phyloP scores from a whole-genome alignment of 2,888 invertebrate species.

The Macrosoma leucophasiata region DNA sequence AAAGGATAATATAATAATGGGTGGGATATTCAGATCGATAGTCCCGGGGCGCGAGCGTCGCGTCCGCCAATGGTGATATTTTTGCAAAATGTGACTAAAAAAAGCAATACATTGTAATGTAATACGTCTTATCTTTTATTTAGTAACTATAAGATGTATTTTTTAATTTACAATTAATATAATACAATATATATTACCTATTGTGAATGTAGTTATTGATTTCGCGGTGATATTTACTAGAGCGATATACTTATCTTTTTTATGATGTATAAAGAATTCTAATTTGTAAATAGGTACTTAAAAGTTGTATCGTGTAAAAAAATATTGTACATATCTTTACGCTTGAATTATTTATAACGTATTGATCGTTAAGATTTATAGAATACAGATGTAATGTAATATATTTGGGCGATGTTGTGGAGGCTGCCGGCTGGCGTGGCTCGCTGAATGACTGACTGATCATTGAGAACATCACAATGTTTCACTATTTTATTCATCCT shows the following conservation, averaged over 20 bases:
- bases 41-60: slow-evolving; percentile 31
- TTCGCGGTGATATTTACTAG: slow-evolving; percentile 73
- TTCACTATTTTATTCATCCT: too few relatives aligned
- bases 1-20: slow-evolving; percentile 37
- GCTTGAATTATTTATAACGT: slow-evolving; percentile 73
- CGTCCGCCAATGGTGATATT: slow-evolving; percentile 76
- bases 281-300: slow-evolving; percentile 77
- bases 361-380: slow-evolving; percentile 50
- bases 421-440: slow-evolving; percentile 20
- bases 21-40: slow-evolving; percentile 29
- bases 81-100: slow-evolving; percentile 82
- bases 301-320: slow-evolving; percentile 69
- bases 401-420: slow-evolving; percentile 30
- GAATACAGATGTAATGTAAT: slow-evolving; percentile 47
- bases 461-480: too few relatives aligned
- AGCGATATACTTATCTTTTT: slow-evolving; percentile 71
- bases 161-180: slow-evolving; percentile 54
- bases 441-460: slow-evolving; percentile 17
- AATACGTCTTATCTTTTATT: slow-evolving; percentile 76
- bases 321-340: slow-evolving; percentile 76
- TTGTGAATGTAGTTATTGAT: slow-evolving; percentile 73
- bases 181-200: slow-evolving; percentile 58
- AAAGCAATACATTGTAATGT: slow-evolving; percentile 86
- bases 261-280: slow-evolving; percentile 73
- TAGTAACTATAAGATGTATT: slow-evolving; percentile 66